A percentile compares a stretch with the other conserved stretches of the same genome.
Conservation (phyloP, 2,888 invertebrate genomes). For the Matsumyia berberina region DNA sequence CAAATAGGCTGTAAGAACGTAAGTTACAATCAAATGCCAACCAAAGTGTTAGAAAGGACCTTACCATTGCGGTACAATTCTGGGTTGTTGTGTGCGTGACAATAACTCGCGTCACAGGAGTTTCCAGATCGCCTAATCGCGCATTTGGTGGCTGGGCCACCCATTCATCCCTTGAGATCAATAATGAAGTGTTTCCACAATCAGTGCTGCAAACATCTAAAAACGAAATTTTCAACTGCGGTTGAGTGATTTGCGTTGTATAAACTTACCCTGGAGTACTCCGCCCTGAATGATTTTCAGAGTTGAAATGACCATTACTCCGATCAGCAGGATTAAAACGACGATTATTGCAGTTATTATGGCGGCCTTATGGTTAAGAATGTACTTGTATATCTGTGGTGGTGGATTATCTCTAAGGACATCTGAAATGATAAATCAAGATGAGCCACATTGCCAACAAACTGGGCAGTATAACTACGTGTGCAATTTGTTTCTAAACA, state of each 20-base stretch:
- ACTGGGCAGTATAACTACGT: too few relatives aligned
- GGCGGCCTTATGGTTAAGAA: conserved; percentile 75
- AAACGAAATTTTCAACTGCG: too few relatives aligned
- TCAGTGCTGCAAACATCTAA: conserved; percentile 11
- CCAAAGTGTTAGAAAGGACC: too few relatives aligned
- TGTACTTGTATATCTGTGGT: conserved; percentile 56
- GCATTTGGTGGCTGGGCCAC: conserved; percentile 87
- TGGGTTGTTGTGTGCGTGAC: conserved; percentile 89
- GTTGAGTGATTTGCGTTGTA: too few relatives aligned
- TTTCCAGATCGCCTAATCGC: conserved; percentile 83
- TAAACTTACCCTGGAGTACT: conserved; percentile 80
- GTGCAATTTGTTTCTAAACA: too few relatives aligned
- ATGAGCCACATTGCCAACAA: too few relatives aligned
- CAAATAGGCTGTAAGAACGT: conserved; percentile 85
- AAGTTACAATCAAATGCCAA: too few relatives aligned
- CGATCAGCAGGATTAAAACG: conserved; percentile 78
- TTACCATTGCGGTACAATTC: conserved; percentile 86
- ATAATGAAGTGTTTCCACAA: conserved; percentile 82
- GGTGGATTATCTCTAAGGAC: conserved; percentile 50
- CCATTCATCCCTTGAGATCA: conserved; percentile 88
- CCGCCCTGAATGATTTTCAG: conserved; percentile 62
- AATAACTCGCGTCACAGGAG: conserved; percentile 86
- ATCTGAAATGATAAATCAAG: conserved; percentile 36
- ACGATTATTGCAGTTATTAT: conserved; percentile 76
- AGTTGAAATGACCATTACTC: conserved; percentile 77